Conservation (phyloP, 2,888 invertebrate genomes). For the Parapristionchus giblindavisi region DNA sequence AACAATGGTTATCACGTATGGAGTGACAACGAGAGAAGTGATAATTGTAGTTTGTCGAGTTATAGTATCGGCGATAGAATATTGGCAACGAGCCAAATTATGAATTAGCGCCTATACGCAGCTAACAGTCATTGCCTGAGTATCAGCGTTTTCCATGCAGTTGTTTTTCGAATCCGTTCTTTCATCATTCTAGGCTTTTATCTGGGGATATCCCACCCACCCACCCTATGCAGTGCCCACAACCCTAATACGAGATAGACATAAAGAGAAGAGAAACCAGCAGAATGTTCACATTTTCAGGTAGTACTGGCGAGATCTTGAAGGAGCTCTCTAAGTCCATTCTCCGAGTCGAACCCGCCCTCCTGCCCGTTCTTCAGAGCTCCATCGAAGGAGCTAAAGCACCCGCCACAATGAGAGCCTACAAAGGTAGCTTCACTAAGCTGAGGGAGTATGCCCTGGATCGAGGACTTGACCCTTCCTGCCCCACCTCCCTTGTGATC, state of each 20-base stretch:
- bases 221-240: no score
- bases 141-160: no score
- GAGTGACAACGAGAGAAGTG: constrained; percentile 1
- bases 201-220: neutral
- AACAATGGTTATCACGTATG: neutral
- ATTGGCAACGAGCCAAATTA: neutral
- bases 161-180: neutral
- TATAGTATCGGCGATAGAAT: neutral
- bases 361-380: constrained; percentile 9
- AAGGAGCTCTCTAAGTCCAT: no score
- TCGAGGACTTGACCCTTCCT: neutral
- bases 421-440: no score
- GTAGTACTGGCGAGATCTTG: no score
- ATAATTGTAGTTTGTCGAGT: neutral
- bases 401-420: neutral
- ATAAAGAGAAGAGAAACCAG: no score
- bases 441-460: no score
- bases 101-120: neutral
- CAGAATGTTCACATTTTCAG: no score
- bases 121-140: no score
- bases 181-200: neutral
- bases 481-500: neutral
- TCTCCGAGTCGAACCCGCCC: no score
- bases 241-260: no score
- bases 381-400: neutral